phyloP scores from a whole-genome alignment of 2,113 vertebrate genomes.

The Gorsachius goisagi region DNA sequence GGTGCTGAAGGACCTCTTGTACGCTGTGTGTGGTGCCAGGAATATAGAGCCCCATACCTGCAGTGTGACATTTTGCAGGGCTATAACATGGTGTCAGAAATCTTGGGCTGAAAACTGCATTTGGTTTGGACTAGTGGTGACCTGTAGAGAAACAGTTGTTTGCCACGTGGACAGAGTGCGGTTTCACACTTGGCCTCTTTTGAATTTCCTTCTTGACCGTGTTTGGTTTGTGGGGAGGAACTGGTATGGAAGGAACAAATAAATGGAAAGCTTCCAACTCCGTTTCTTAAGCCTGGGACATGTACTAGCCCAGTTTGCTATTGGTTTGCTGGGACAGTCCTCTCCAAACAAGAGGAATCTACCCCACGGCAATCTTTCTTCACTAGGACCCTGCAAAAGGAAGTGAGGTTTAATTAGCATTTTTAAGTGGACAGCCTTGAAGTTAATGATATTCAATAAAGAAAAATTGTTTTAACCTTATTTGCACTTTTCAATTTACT shows the following conservation, averaged over 20 bases:
- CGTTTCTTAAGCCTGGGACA: not conserved
- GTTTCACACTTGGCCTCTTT: not conserved
- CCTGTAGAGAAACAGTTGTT: not conserved
- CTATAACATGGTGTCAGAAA: not conserved
- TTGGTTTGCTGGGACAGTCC: slow-evolving; percentile 22
- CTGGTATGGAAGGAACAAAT: not conserved
- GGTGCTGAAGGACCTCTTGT: not conserved
- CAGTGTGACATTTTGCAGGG: not conserved
- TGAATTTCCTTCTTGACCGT: not conserved
- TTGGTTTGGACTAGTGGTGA: not conserved
- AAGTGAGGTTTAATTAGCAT: slow-evolving; percentile 71
- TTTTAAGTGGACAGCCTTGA: slow-evolving; percentile 74
- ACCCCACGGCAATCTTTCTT: slow-evolving; percentile 51
- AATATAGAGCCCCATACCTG: not conserved
- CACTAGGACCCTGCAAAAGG: slow-evolving; percentile 47
- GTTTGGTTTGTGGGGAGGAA: slow-evolving; percentile 20
- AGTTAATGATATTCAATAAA: slow-evolving; percentile 77
- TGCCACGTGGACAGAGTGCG: not conserved
- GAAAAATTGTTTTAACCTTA: slow-evolving; percentile 77
- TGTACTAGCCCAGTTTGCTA: not conserved
- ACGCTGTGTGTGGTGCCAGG: not conserved
- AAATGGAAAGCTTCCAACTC: slow-evolving; percentile 23
- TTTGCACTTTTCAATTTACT: slow-evolving; percentile 78
- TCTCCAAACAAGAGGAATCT: slow-evolving; percentile 55
- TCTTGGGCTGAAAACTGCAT: not conserved